Evolutionary conservation across 2,113 vertebrate genomes (phyloP).

Genomic region (Ceuthmochares aereus): DNA sequence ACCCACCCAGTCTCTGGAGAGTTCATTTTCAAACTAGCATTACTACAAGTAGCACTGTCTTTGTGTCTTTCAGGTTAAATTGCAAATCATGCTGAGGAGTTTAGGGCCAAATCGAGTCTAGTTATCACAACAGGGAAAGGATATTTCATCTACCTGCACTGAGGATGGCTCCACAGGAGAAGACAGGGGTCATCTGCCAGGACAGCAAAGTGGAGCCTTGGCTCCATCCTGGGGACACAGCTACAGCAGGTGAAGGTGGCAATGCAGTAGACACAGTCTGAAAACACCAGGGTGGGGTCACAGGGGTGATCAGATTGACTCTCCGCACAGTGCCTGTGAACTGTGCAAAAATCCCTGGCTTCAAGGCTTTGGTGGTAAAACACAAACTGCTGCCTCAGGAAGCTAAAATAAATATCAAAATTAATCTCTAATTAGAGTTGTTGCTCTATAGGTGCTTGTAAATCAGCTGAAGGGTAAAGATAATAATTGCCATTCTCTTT

Average conservation of each 20-base stretch:
- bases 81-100: background rate
- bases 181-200: background rate
- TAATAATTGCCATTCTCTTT: background rate
- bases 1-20: background rate
- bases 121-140: conserved; percentile 18
- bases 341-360: background rate
- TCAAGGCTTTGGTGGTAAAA: background rate
- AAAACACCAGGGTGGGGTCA: background rate
- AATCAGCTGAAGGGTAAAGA: background rate
- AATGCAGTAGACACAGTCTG: background rate
- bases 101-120: background rate
- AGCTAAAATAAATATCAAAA: background rate
- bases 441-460: background rate
- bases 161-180: background rate
- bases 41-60: background rate
- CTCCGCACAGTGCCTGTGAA: background rate
- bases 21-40: background rate
- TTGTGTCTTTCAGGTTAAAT: background rate
- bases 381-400: background rate
- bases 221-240: rapidly evolving
- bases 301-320: background rate
- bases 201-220: background rate
- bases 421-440: background rate
- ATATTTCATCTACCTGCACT: background rate
- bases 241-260: background rate